Base-by-base conservation (phyloP, 2,888 invertebrate genomes). In the Synergus japonicus region DNA sequence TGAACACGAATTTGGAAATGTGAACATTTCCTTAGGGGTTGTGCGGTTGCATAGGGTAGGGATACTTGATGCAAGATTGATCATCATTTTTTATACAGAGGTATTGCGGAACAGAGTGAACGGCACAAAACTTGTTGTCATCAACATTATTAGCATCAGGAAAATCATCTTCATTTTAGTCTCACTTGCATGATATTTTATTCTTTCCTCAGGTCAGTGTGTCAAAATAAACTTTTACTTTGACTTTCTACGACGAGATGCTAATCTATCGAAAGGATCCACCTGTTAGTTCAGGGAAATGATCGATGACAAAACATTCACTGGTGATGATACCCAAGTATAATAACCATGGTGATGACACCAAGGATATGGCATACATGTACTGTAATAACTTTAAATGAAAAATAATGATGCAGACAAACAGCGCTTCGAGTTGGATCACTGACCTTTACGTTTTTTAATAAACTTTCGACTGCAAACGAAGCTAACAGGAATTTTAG, bases 401-500 rank as follows among this genome's bases (percentile, higher is more conserved):
- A 18, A 58, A 9, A 58, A 18, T 18, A 58, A 58, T 58, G 9
- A 18, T 18, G 9, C 4, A 58, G 58, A 58, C 9, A 58, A 58
- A 58, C 18, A 58, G 18, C 58, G 9, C 18, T 18, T n/a, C 58
- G 10, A 58, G 18, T 58, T 58, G 58, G 58, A 10, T 58, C 58
- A 58, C 58, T 18, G 58, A 58, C 58, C 58, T 4, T 58, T 58
- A n/a, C n/a, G 10, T 58, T 58, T 58, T 18, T 18, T 10, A n/a
- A 58, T 58, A 58, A 58, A 58, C n/a, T 58, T 58, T 18, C 9
- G n/a, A n/a, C 69, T 18, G 29, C 13, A 69, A 49, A 44, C 67
- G 46, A 69, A 49, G 54, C 73, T 41, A 73, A 73, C 73, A n/a
- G 73, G 73, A 54, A 49, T 73, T 73, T 49, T 41, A 10, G 54